Evolutionary conservation across 1,140 invertebrate species (phyloP), one percentile per base, ranked within the genome.

Genomic region (Tenebrio molitor): DNA sequence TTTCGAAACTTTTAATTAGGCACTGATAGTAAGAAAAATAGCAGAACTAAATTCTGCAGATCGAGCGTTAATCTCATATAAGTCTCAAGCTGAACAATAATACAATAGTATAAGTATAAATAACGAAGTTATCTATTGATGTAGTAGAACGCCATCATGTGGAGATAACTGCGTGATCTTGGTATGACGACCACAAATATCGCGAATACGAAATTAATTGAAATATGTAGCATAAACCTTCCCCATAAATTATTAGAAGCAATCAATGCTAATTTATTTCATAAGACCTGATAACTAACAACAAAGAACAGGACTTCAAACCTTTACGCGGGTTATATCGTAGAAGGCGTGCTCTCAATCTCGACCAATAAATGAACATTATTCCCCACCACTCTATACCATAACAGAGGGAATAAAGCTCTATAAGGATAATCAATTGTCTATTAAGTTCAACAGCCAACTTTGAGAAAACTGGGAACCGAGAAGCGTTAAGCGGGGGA

Each of bases 381-480:
- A 41, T 21, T 65, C 62, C 62, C 62, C 39, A 65, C 62, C 33
- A 41, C 34, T 65, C 19, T 8, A 16, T 19, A 39, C 39, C 19
- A 21, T 65, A 39, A 65, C 62, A 65, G 33, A 65, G 39, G 39
- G 62, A 39, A 36, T 42, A 65, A 36, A 65, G 62, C 62, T 65
- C 62, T 41, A 23, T 41, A 65, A 65, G 62, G 62, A 65, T 65
- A 65, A 65, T 65, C 62, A 65, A 65, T 39, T 65, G 39, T 41
- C 62, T 58, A 58, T 58, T 58, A 58, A 58, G 21, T 58, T 58
- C 50, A 58, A 33, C 15, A 58, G 50, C 50, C 50, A 58, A 58
- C 50, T 58, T 58, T 29, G 50, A 14, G 50, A 58, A 58, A 58
- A 58, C 50, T 53, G 46, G 5, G 36, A 39, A 53, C 17, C 50